Base-by-base conservation (phyloP, 2,113 vertebrate species). In the Upupa epops region DNA sequence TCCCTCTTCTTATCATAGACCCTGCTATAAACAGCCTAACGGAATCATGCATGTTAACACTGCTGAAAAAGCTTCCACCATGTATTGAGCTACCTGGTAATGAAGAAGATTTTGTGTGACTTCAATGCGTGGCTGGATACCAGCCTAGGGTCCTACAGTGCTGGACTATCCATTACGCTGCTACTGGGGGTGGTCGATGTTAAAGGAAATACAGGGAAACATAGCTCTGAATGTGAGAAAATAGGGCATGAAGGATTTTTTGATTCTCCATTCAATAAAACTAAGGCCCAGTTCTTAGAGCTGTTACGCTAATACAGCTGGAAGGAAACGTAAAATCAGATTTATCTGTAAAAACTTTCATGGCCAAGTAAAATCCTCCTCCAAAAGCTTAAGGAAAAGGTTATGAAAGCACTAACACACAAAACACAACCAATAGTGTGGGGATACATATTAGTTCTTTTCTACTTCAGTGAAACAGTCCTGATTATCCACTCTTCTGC, bases 71-170 rank as follows among this genome's bases (percentile, higher is more conserved):
- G 5, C 40, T 59, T 4, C 9, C 11, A 24, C 11, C 61, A 2
- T 31, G 17, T 31, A 29, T 26, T 48, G 26, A 82, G 25, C 22
- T 85, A 63, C 4, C 18, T 49, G 64, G 13, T 13, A 56, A 75
- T 2, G 8, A 22, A 60, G 34, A 60, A 92, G 26, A 54, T 51
- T 76, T 31, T 75, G 4, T 28, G 19, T 45, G 28, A 29, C 73
- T 60, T 52, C 55, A 37, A 1, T 3, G 11, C 0, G 0, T 32
- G 4, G 3, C n/a, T 81, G 45, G 40, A 24, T 40, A 34, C 20
- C 36, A 88, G 58, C 63, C 25, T 36, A 49, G 36, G 20, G 32
- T 46, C 17, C 17, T 65, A 28, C 13, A 69, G 32, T 0, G 1
- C 49, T 58, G 40, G 31, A 10, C 8, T 45, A 3, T 19, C 49